Percentiles rank a stretch among this genome's conserved stretches.
These are phyloP conservation scores for Bucco capensis DNA, from an alignment of 2,113 vertebrate genomes.

Conservation along the genomic window DNA sequence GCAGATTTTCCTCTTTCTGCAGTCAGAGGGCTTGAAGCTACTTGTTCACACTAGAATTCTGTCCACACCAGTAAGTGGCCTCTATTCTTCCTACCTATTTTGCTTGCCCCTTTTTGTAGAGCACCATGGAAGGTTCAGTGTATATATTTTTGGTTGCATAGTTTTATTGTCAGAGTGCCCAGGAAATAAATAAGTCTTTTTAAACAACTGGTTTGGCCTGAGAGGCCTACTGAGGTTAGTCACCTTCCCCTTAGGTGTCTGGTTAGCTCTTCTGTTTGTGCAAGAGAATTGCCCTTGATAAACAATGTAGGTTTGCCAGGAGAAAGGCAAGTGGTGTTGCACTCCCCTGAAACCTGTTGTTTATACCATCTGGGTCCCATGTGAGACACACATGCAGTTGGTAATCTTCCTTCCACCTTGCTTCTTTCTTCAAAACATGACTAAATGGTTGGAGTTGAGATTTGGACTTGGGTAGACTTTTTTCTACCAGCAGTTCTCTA, in stretches of 20 bases:
- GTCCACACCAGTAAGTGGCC: background rate
- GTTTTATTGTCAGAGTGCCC: background rate
- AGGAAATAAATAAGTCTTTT: background rate
- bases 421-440: background rate
- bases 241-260: background rate
- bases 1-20: background rate
- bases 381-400: accelerated
- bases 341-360: background rate
- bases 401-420: background rate
- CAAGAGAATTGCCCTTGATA: background rate
- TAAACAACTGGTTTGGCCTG: background rate
- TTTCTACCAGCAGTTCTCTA: background rate
- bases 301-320: background rate
- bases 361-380: background rate
- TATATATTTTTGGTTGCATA: background rate
- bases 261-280: background rate
- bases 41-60: background rate
- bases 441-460: background rate
- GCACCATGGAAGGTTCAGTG: background rate
- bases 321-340: background rate
- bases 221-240: background rate
- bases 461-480: background rate
- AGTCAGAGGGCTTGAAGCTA: background rate
- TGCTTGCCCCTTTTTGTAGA: background rate
- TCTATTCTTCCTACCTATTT: background rate